Evolutionary conservation across 2,888 invertebrate species (phyloP), one percentile per base, ranked within the genome.

Genomic region (Athalia cordata): DNA sequence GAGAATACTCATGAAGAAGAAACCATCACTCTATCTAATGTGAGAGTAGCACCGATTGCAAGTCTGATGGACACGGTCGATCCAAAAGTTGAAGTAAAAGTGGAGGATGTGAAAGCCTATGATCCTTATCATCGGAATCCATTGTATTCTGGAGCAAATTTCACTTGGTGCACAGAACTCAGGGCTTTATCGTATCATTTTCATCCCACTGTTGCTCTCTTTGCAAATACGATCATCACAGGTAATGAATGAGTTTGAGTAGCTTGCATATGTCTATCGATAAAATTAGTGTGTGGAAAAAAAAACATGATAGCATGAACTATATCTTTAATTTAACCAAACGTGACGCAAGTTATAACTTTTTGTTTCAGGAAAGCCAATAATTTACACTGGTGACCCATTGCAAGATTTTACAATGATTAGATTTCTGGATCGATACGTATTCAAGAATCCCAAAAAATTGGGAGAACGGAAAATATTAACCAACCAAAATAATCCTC

Each of bases 381-480:
- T 98, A 76, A 93, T 93, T 55, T 99, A 99, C 90, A 93, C 94
- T 79, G 99, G 99, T 0, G 98, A 99, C 90, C 98, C 99, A 0
- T 91, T 99, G 3, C 94, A 96, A 85, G 99, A 99, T 90, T 98
- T 99, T 89, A 95, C 96, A 0, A 91, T 97, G 55, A 95, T 97
- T 70, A 93, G 97, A 70, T 99, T 99, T 90, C 91, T 99, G 66
- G 99, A 99, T 86, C 93, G 99, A 64, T 99, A 99, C 90, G 97
- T 97, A 8, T 99, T 97, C 89, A 97, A 98, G 88, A 99, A 99
- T 91, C 96, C 96, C 0, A 96, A 96, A 89, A 94, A 93, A 82
- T 87, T 92, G 0, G 84, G n/a, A 76, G 90, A 90, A 59, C 92
- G 91, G 83, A 92, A 89, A 79, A 91, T 84, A 64, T 13, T 50